These are phyloP conservation scores for Percopsis transmontana DNA, from an alignment of 2,113 vertebrate species.

Conservation along the genomic window DNA sequence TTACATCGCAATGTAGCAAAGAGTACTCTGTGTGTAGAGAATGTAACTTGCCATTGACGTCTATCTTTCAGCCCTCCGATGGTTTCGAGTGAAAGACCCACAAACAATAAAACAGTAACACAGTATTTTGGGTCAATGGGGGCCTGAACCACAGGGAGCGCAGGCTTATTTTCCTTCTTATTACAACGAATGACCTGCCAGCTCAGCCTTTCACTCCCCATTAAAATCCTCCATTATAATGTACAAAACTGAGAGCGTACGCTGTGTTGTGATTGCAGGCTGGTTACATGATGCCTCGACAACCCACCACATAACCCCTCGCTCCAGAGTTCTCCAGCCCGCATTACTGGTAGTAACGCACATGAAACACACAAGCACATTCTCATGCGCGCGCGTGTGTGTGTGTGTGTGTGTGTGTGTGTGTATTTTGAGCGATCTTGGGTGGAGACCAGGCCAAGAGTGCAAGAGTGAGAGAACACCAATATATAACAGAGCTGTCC, in stretches of 20 bases:
- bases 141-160: neutral
- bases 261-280: neutral
- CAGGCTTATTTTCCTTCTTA: neutral
- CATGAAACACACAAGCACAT: neutral
- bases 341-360: neutral
- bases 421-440: constrained; percentile 24
- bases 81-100: neutral
- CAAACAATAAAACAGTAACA: neutral
- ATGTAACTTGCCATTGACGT: too few relatives aligned
- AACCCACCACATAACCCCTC: neutral
- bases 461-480: constrained; percentile 49
- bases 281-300: neutral
- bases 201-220: neutral
- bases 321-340: neutral
- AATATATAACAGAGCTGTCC: constrained; percentile 49
- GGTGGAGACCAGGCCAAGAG: constrained; percentile 34
- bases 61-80: too few relatives aligned
- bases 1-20: too few relatives aligned
- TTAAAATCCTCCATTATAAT: neutral
- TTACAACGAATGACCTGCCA: neutral
- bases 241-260: neutral
- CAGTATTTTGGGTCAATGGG: neutral
- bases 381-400: neutral
- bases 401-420: neutral
- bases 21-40: too few relatives aligned